phyloP scores from a whole-genome alignment of 2,888 invertebrate species.

The Drosophila koepferae region DNA sequence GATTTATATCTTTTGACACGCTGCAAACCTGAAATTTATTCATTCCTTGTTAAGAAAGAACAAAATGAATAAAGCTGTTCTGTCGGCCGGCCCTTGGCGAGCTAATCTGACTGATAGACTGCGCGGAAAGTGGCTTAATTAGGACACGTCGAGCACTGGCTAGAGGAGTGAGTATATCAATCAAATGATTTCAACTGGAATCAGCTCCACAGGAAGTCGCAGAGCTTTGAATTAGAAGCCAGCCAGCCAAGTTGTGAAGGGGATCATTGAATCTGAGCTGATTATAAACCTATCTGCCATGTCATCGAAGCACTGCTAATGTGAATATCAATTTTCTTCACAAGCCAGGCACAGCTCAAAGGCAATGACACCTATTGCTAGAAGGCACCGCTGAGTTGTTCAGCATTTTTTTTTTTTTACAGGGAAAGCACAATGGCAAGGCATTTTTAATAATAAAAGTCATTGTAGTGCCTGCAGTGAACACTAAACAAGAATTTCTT shows the following conservation, averaged over 20 bases:
- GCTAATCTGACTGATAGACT: constrained; percentile 20
- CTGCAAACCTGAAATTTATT: constrained; percentile 50
- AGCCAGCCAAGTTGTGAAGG: not conserved
- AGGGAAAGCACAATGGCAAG: not conserved
- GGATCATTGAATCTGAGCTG: constrained; percentile 1
- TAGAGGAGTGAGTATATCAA: constrained; percentile 34
- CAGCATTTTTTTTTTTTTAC: not conserved
- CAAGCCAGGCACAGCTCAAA: not conserved
- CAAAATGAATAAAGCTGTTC: not conserved
- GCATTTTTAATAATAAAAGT: not conserved
- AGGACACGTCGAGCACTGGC: constrained; percentile 16
- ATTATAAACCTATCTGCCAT: not conserved
- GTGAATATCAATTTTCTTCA: constrained; percentile 1
- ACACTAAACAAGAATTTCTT: not conserved
- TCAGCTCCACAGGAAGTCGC: not conserved
- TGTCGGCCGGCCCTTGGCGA: not conserved
- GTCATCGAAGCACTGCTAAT: not conserved
- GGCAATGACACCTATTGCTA: not conserved
- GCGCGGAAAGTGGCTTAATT: constrained; percentile 42
- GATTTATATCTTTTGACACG: constrained; percentile 74
- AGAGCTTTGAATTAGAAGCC: not conserved
- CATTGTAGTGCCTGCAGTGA: not conserved
- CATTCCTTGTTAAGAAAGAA: constrained; percentile 20
- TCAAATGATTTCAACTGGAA: constrained; percentile 21
- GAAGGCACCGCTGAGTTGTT: not conserved